Base-by-base conservation (phyloP, 2,113 vertebrate genomes). In the Halcyon malimbica region DNA sequence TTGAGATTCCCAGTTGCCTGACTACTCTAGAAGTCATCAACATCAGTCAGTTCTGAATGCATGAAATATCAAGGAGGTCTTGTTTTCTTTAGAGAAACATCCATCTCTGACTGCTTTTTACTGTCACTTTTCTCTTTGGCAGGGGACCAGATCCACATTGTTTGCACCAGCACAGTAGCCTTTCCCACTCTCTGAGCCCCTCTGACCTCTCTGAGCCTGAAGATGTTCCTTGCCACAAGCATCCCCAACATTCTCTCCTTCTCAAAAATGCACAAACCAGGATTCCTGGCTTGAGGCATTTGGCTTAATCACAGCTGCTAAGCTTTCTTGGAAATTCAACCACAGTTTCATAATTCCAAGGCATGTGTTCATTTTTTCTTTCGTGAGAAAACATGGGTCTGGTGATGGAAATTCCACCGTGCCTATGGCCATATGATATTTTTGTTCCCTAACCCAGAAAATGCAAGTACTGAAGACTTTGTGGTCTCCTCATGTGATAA, bases 291-390 rank as follows among this genome's bases (percentile, higher is more conserved):
- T 74, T 59, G n/a, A 87, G 81, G 57, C 83, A 23, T 63, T 89
- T 96, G 96, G 96, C 93, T 94, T 44, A 42, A 33, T 29, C 62
- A 46, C 67, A 95, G 81, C 81, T 91, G 69, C 59, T 94, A 92
- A 92, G 62, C 92, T 69, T 97, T 96, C 96, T 95, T 96, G 95
- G 94, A 97, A 96, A 95, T 95, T 88, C 67, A 93, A 59, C 91
- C 91, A 91, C 89, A 94, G 83, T 94, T 95, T 94, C 89, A 87
- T 91, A 94, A 94, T 94, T 96, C 67, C 70, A 87, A 89, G 70
- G 81, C 89, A 74, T 73, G 74, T 20, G 57, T 81, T 89, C 68
- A 75, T 87, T 92, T 84, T 85, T 88, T 94, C 19, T 91, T 84
- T 44, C 2, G 0, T 94, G 91, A 80, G 94, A 95, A 92, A 96